Percentiles rank a stretch among this genome's conserved stretches.
phyloP scores from a whole-genome alignment of 2,888 invertebrate genomes.

The Cerastoderma edule region DNA sequence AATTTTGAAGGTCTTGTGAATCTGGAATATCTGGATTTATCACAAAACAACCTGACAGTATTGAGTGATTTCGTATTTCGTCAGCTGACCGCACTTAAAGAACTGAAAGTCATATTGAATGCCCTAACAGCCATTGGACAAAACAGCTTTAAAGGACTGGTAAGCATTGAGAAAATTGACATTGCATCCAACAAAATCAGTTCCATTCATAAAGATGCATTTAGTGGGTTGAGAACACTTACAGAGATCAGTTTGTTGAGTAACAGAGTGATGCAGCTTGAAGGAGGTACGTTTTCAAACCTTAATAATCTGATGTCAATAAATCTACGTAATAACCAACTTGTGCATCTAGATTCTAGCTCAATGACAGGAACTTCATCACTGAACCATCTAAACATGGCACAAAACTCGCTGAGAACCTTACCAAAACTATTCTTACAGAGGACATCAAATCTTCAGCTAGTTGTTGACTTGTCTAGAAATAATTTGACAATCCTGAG shows the following conservation, averaged over 20 bases:
- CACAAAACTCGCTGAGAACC: constrained; percentile 55
- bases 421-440: constrained; percentile 58
- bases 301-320: constrained; percentile 52
- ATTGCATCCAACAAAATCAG: constrained; percentile 51
- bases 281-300: constrained; percentile 56
- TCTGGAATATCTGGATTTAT: constrained; percentile 57
- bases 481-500: constrained; percentile 59
- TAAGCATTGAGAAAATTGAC: constrained; percentile 37
- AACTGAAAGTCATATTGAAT: constrained; percentile 59
- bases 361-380: constrained; percentile 54
- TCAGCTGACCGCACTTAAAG: constrained; percentile 45
- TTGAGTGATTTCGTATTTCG: constrained; percentile 53
- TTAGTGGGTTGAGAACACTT: constrained; percentile 38
- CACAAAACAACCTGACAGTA: constrained; percentile 48
- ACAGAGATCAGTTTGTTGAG: constrained; percentile 45
- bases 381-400: constrained; percentile 61
- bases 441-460: constrained; percentile 43
- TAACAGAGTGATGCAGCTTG: constrained; percentile 53
- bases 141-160: constrained; percentile 56
- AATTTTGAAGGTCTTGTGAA: constrained; percentile 62
- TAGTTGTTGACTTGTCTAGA: constrained; percentile 43
- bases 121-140: constrained; percentile 27
- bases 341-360: constrained; percentile 47
- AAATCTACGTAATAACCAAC: constrained; percentile 55
- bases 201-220: constrained; percentile 46